Base-by-base conservation (phyloP, 1,140 invertebrate species). In the Pseudomyrmex cubaensis region DNA sequence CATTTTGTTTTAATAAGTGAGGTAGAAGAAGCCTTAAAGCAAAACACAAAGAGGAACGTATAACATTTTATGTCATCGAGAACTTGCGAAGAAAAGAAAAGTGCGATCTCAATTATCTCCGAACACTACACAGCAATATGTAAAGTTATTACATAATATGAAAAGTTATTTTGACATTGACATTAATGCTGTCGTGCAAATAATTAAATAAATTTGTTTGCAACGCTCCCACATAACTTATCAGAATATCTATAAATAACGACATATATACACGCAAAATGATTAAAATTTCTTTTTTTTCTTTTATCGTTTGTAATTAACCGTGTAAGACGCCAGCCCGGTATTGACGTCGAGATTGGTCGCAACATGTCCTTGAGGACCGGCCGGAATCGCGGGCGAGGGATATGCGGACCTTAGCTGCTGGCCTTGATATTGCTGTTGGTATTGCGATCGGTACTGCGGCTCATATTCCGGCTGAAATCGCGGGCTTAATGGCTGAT, bases 331-430 rank as follows among this genome's bases (percentile, higher is more conserved):
- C 22, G 96, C 96, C 12, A 90, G 35, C 46, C 75, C 89, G 63
- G 95, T 95, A 89, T 93, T 95, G n/a, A 96, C 94, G 87, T 96
- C 96, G 64, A 96, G 95, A 86, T 96, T 96, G 62, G 95, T 94
- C 0, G 95, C 95, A 8, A 96, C 95, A 86, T 96, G 96, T 9
- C 95, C 95, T 76, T 93, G 89, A 90, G 95, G 95, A 13, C 92
- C 78, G 25, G 76, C 63, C 52, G 85, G 88, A 44, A 82, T 66
- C 7, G 85, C 63, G 10, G 83, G 46, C 56, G 85, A 72, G 13
- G 84, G 73, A 52, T 86, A 89, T n/a, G 35, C 59, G 4, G 87
- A 20, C 17, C 17, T 86, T 93, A 69, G 75, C 22, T 93, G 87
- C 78, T 94, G 95, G 61, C 92, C 93, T 80, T 94, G 93, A 80